Base-by-base conservation (phyloP, 2,113 vertebrate genomes). In the Mixornis gularis region DNA sequence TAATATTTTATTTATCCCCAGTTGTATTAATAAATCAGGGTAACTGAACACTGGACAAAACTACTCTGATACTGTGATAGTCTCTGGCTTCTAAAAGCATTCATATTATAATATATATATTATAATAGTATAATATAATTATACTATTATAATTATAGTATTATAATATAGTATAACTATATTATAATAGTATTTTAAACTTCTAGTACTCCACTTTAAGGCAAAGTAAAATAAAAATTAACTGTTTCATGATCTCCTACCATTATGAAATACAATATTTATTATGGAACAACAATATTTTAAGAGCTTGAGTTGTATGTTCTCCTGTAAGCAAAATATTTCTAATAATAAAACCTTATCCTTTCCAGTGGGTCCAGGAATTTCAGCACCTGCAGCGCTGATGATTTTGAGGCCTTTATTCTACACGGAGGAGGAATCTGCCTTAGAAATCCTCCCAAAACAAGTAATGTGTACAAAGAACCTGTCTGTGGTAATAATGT, bases 331-430 rank as follows among this genome's bases (percentile, higher is more conserved):
- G 38, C 8, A 77, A 86, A 66, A 58, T 49, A 83, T 36, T 46
- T 58, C 10, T 22, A 74, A 53, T 64, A 15, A 56, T 41, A 58
- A 53, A 34, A 34, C 32, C 26, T 59, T 85, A 12, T 92, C 30
- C 19, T 94, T 95, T 93, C 43, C 82, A 99, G 98, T 29, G 98
- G 97, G 13, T 94, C 96, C 52, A 94, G 87, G 41, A 79, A 41
- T 49, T 99, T 99, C 90, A 99, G 98, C 91, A 76, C 13, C 41
- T 99, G 98, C 85, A 99, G 98, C 7, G 97, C 22, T 26, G 9
- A 72, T 24, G 96, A 98, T 94, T 99, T 99, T 94, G 98, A 98
- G 94, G 72, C 14, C 2, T 86, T 99, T 89, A 90, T 99, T 72
- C 26, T 96, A 27, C 85, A 62, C 19, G 98, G 98, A 76, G 96